Base-by-base conservation (phyloP, 2,888 invertebrate species). In the Malacosoma neustria region DNA sequence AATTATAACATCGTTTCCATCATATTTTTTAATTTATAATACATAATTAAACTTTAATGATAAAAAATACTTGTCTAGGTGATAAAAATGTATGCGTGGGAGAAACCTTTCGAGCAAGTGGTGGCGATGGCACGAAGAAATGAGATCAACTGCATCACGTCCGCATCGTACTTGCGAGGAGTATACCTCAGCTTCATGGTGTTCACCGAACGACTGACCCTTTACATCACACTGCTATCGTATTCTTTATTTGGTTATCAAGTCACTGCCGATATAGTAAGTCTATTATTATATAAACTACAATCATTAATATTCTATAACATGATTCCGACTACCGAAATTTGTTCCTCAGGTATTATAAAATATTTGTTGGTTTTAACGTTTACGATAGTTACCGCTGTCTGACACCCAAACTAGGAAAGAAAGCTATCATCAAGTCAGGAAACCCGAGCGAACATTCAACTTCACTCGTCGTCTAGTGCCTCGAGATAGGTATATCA, bases 61-160 rank as follows among this genome's bases (percentile, higher is more conserved):
- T 13, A 12, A 13, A 14, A n/a, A n/a, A n/a, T n/a, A n/a, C n/a
- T 32, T 42, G 50, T 88, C 58, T 80, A 94, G 87, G 95, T 97
- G 2, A 95, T 98, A 48, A 98, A 98, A 87, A 97, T 98, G 96
- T 98, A 97, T 66, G 94, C 96, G 2, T 98, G 98, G 94, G 98
- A 98, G 69, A 92, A 91, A 51, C 94, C 96, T 0, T 97, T 98
- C 62, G 92, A 93, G 42, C 88, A 91, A 45, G 88, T 96, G n/a
- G 92, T 98, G 2, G 89, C 90, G 5, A 70, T 89, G 35, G 92
- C 94, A 1, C 82, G 97, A 57, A 89, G 89, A 79, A 91, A 88
- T 53, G 92, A 90, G 54, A 88, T 91, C 43, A 81, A 87, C 35
- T 86, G 88, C 52, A 88, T 91, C 49, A 86, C 86, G 4, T 88